Base-by-base conservation (phyloP, 1,140 invertebrate species). In the Drosophila biarmipes region DNA sequence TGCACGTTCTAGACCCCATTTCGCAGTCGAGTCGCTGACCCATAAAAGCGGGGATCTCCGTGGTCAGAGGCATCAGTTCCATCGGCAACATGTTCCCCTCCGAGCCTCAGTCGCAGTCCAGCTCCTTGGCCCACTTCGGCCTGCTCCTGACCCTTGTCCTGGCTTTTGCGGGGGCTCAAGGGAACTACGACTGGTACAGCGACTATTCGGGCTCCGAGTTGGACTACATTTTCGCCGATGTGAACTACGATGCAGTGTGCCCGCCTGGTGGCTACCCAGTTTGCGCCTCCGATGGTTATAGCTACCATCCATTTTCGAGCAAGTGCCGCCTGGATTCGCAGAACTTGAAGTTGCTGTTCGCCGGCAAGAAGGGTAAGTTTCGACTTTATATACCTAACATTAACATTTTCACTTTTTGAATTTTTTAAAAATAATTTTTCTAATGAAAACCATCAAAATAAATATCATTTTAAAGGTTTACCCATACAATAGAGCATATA, bases 141-240 rank as follows among this genome's bases (percentile, higher is more conserved):
- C 24, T 55, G 3, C 35, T 67, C 12, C 38, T 75, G n/a, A 14
- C 15, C 0, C 10, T 54, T 0, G n/a, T 69, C 40, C 62, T 69
- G 49, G 53, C 37, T 2, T 4, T 43, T 1, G 15, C 6, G 11
- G 34, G 27, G 3, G 31, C 10, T 0, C 11, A 14, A 0, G 72
- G 43, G 0, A 45, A 75, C 21, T 75, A 76, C 24, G 73, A 76
- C 17, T 67, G 34, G 17, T 75, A 75, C 21, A 42, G 48, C 7
- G 72, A 76, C 1, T 76, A 67, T 7, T 17, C 43, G 6, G 24
- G 46, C 17, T 43, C 61, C 4, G 61, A 73, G 6, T 17, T 73
- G 2, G 69, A 73, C 21, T 76, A 76, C 12, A n/a, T 54, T 15
- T 75, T 38, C 10, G 38, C 17, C 15, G 72, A 75, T 29, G 46